Conservation (phyloP, 2,797 vertebrate species). For the Danio albolineatus region DNA sequence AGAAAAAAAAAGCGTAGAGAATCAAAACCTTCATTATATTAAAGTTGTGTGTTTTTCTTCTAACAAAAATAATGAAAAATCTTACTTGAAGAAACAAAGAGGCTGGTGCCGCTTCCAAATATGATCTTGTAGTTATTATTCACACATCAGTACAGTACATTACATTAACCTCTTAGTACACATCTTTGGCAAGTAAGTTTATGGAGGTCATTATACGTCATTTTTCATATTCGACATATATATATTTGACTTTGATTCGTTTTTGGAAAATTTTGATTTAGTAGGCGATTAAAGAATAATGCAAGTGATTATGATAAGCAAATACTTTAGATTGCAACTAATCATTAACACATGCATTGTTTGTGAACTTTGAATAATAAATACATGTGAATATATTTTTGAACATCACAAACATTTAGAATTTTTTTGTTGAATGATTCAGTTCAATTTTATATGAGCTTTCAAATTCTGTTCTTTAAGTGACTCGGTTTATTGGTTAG, state of each 20-base stretch:
- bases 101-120: constrained; percentile 66
- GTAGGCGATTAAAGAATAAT: not conserved
- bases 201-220: not conserved
- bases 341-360: not conserved
- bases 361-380: not conserved
- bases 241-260: not conserved
- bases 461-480: not conserved
- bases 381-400: not conserved
- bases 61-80: not conserved
- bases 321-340: not conserved
- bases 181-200: not conserved
- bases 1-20: not conserved
- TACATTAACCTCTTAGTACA: constrained; percentile 3
- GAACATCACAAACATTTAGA: not conserved
- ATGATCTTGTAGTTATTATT: constrained; percentile 44
- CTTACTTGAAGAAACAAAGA: constrained; percentile 62
- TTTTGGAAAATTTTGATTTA: too few relatives aligned
- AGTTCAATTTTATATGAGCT: not conserved
- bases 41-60: not conserved
- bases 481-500: too few relatives aligned
- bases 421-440: not conserved
- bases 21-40: not conserved
- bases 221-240: too few relatives aligned
- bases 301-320: not conserved
- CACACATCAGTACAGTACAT: constrained; percentile 6